Percentiles rank a stretch among this genome's conserved stretches.
Conservation (phyloP, 2,797 vertebrate species). For the Atherinosoma microstoma region DNA sequence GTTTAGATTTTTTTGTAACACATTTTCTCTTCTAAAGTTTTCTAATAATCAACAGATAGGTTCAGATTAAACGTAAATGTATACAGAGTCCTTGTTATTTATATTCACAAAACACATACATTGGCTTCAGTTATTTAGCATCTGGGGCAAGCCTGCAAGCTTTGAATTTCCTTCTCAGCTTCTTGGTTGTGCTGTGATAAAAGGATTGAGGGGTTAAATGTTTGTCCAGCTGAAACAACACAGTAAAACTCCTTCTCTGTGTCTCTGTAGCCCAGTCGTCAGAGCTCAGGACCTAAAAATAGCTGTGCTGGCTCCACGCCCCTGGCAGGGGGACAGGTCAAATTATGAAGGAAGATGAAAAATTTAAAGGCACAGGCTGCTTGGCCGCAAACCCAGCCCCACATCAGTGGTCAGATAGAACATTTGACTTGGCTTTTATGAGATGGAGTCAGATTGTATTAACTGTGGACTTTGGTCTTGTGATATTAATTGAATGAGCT, state of each 20-base stretch:
- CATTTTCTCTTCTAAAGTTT: conserved; percentile 6
- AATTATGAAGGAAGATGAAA: conserved; percentile 92
- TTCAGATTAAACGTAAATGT: not conserved
- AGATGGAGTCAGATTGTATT: conserved; percentile 59
- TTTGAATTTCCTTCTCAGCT: conserved; percentile 63
- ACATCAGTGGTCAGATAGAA: conserved; percentile 76
- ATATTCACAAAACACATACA: conserved; percentile 31
- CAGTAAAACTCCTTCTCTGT: conserved; percentile 79
- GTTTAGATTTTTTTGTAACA: not conserved
- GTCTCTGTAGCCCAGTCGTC: conserved; percentile 79
- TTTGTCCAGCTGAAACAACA: conserved; percentile 85
- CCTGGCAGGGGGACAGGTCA: conserved; percentile 95
- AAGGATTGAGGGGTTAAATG: conserved; percentile 80
- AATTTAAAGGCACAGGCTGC: conserved; percentile 86
- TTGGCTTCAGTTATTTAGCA: conserved; percentile 44
- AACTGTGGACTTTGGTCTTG: conserved; percentile 40
- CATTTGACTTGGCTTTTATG: conserved; percentile 75
- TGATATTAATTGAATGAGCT: conserved; percentile 47
- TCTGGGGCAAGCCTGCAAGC: conserved; percentile 56
- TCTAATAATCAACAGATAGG: not conserved
- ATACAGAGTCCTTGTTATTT: conserved; percentile 22
- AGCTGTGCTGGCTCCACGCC: conserved; percentile 90
- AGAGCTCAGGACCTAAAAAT: conserved; percentile 93
- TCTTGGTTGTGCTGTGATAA: conserved; percentile 65
- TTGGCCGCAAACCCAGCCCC: conserved; percentile 74